phyloP scores from a whole-genome alignment of 2,797 vertebrate genomes.

The Epinephelus malabaricus region DNA sequence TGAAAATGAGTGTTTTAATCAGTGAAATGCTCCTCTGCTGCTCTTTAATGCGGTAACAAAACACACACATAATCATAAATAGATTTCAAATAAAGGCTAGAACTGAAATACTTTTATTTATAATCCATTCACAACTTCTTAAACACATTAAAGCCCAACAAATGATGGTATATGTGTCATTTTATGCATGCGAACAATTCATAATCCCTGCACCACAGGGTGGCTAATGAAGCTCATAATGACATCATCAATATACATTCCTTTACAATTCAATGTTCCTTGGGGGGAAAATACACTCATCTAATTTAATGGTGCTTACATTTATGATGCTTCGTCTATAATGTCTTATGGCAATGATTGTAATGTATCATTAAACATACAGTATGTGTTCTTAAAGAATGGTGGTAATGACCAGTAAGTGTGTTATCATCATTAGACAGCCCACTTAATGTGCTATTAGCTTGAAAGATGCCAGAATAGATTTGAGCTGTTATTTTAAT shows the following conservation, averaged over 20 bases:
- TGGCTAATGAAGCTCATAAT: constrained; percentile 28
- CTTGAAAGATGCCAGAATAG: constrained; percentile 24
- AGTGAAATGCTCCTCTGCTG: constrained; percentile 18
- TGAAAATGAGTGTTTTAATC: constrained; percentile 12
- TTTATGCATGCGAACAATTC: neutral
- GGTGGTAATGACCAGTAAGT: constrained; percentile 18
- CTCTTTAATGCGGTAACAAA: constrained; percentile 3
- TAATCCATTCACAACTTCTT: neutral
- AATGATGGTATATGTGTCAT: neutral
- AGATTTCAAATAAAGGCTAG: neutral
- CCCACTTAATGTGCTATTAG: constrained; percentile 14
- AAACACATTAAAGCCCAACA: neutral
- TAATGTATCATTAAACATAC: constrained; percentile 6
- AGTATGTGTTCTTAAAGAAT: constrained; percentile 19
- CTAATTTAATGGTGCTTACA: neutral
- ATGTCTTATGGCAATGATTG: neutral
- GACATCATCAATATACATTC: constrained; percentile 22
- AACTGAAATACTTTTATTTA: neutral
- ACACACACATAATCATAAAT: neutral
- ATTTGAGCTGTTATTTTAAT: neutral
- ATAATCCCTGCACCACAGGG: neutral
- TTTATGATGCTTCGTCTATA: neutral
- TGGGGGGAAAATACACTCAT: neutral
- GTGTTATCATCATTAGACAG: constrained; percentile 20
- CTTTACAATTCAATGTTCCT: neutral